A percentile compares a stretch with the other conserved stretches of the same genome.
Evolutionary conservation across 37 sponge, comb jelly and placozoan genomes (phyloP).

Genomic region (Tethya wilhelma): DNA sequence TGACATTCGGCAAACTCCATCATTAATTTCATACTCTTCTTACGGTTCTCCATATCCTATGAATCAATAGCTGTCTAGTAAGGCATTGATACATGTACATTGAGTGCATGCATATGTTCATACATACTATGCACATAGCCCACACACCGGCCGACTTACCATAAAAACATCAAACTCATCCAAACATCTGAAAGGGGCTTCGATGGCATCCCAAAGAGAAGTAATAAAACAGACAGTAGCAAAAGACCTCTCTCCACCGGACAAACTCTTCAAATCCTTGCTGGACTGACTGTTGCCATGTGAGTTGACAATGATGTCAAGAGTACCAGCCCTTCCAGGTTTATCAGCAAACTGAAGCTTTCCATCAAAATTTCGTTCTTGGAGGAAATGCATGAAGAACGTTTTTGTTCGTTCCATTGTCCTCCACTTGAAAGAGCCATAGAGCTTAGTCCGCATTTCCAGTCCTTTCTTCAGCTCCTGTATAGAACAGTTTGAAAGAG

Average conservation of each 20-base stretch:
- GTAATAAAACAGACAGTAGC: constrained; percentile 97
- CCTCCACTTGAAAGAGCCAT: constrained; percentile 49
- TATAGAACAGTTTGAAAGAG: too few relatives aligned
- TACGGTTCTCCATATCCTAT: constrained; percentile 94
- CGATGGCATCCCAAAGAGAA: constrained; percentile 97
- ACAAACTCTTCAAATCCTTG: constrained; percentile 84
- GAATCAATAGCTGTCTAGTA: not conserved
- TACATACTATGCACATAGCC: not conserved
- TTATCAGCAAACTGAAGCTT: constrained; percentile 74
- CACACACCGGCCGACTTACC: constrained; percentile 64
- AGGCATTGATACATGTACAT: not conserved
- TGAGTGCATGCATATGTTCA: not conserved
- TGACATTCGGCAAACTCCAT: constrained; percentile 61
- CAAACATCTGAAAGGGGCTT: constrained; percentile 91
- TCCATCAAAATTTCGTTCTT: constrained; percentile 83
- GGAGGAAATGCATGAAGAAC: constrained; percentile 78
- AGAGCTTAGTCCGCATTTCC: constrained; percentile 38
- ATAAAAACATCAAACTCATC: constrained; percentile 99
- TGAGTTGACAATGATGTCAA: constrained; percentile 64
- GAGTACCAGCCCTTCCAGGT: constrained; percentile 53
- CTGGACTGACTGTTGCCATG: constrained; percentile 49
- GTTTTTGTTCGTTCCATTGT: constrained; percentile 51
- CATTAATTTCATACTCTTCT: constrained; percentile 89
- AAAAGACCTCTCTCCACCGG: constrained; percentile 98
- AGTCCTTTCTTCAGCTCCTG: constrained; percentile 50